Base-by-base conservation (phyloP, 2,888 invertebrate species). In the Lamellibrachia columna region DNA sequence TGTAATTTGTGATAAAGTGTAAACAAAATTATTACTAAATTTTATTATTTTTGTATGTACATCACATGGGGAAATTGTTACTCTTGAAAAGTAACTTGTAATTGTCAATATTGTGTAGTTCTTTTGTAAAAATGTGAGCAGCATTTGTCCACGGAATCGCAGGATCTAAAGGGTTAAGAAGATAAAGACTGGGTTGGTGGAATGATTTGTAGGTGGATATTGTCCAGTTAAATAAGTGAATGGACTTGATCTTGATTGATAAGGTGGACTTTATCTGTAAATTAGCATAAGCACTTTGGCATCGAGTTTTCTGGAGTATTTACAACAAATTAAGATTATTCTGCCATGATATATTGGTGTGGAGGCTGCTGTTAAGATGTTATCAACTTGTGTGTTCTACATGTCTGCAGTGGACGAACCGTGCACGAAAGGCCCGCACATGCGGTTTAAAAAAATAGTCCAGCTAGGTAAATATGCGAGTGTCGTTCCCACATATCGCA, bases 381-480 rank as follows among this genome's bases (percentile, higher is more conserved):
- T n/a, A n/a, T n/a, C 15, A 75, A 75, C 22, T 75, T 75, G 15
- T 75, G 22, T 75, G 75, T 75, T 75, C 75, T 75, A 75, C 75
- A 15, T 75, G 90, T 92, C 93, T 58, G 60, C 93, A 94, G 94
- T 94, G 93, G 94, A 94, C 92, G 93, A 94, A 60, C 94, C 94
- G 2, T 93, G 93, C 92, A 92, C 94, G 60, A 94, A 94, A 90
- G 94, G 94, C 28, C 93, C 93, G 52, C 94, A 94, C 91, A 92
- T 97, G 98, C 98, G 99, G 98, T 99, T 99, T 98, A 98, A 99
- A 97, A 99, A 99, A 97, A 98, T 99, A 97, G 99, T 99, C 97
- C 98, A 99, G 97, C 98, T 99, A 98, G 99, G 99, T 99, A 99
- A 94, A 96, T 93, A 93, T 91, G 91, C 91, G 91, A 91, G 91